Base-by-base conservation (phyloP, 2,888 invertebrate genomes). In the Eristalinus aeneus region DNA sequence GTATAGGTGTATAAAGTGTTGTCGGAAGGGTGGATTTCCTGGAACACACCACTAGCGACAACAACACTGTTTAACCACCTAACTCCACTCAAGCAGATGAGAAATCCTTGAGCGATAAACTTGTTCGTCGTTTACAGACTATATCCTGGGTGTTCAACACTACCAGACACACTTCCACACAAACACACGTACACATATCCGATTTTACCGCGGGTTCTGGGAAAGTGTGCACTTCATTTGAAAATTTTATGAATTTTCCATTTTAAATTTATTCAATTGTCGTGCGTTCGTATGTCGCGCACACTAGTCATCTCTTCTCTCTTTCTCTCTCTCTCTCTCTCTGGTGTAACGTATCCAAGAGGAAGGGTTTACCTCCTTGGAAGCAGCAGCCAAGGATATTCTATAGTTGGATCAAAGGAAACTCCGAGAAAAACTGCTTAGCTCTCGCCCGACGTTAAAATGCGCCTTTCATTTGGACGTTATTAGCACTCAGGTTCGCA, bases 41-140 rank as follows among this genome's bases (percentile, higher is more conserved):
- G 27, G 11, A 71, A 76, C 61, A 54, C 68, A 76, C 56, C 56
- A 56, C 10, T 10, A 23, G 16, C 27, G 34, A 34, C 64, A 23
- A 23, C 27, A 53, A 34, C 64, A 54, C 34, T 54, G 46, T 56
- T 20, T 11, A 61, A 61, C 39, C 27, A 27, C 54, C 31, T 32
- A 60, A 64, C 36, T 71, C 64, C 60, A 77, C 61, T 71, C 63
- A 63, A 69, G 77, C 32, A 64, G 64, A 77, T 69, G 69, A 39
- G 56, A 76, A 69, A 71, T 69, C 56, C 77, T 77, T 77, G 63
- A 63, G 63, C 69, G 23, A 31, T 69, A 68, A 63, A 77, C 61
- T 65, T 64, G 31, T 54, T 65, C 39, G 32, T 58, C 63, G 34
- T 64, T 73, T 73, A 56, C 22, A 8, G 46, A 46, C n/a, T 46